Evolutionary conservation across 2,888 invertebrate species (phyloP), one percentile per base, ranked within the genome.

Genomic region (Taphrorychus bicolor): DNA sequence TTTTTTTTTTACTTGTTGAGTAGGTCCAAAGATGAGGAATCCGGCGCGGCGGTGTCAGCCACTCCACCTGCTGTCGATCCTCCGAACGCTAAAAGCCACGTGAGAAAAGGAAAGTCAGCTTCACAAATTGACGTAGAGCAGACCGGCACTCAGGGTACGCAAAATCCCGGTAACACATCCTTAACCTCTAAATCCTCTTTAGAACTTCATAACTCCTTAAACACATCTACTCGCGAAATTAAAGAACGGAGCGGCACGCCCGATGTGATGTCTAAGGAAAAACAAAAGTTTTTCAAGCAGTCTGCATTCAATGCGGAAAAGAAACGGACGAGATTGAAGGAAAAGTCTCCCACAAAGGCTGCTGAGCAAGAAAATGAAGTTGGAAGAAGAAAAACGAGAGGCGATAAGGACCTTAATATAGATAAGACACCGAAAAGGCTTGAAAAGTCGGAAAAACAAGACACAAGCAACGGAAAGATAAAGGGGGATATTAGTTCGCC

Each of bases 181-280:
- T 75, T 72, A 74, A 74, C 74, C 73, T 42, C 52, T 21, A 62
- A 51, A 32, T 53, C 57, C 32, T 48, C 61, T 19, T 48, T 61
- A 45, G 59, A 23, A 23, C 32, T 18, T 42, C 69, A 53, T 23
- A 67, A 19, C 58, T 56, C 66, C 24, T 18, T 48, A 18, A 49
- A 21, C 17, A 78, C 77, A 77, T 78, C 78, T 71, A 74, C 71
- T 73, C 74, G 73, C 73, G 75, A 75, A 76, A 72, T 73, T 73
- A 71, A 17, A 16, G 54, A 49, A 9, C 22, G 84, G 73, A 84
- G 86, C 75, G 86, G 86, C 78, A 87, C 88, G 80, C 86, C 89
- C 83, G 91, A 91, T 82, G 87, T 87, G 81, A 92, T 93, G 87
- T 92, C 92, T 73, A 91, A 92, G 84, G 93, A 93, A 85, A 93